Percentiles rank a stretch among this genome's conserved stretches.
Conservation (phyloP, 2,113 vertebrate genomes). For the Gnathonemus longibarbis region DNA sequence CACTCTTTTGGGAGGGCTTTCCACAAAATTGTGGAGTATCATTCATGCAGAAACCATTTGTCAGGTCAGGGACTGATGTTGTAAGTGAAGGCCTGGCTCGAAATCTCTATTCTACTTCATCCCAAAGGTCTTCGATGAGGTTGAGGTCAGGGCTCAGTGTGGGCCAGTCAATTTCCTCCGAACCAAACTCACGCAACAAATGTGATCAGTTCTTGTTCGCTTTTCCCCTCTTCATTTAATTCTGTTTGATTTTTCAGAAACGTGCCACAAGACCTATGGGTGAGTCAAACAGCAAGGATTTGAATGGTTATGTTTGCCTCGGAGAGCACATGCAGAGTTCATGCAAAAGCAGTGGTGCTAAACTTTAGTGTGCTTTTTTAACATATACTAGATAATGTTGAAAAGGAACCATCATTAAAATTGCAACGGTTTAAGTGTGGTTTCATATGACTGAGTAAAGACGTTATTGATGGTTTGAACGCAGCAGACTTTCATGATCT, state of each 20-base stretch:
- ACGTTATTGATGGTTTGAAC: background rate
- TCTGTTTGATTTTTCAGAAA: too few species aligned
- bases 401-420: background rate
- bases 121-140: too few species aligned
- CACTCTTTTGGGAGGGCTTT: too few species aligned
- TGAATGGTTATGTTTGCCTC: background rate
- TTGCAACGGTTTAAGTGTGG: background rate
- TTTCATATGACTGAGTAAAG: background rate
- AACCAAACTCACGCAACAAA: too few species aligned
- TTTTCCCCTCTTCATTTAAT: too few species aligned
- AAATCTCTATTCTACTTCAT: too few species aligned
- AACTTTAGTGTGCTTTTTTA: background rate
- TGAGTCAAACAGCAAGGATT: background rate
- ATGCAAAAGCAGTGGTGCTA: background rate
- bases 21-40: too few species aligned
- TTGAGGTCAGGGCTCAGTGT: too few species aligned
- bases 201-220: too few species aligned
- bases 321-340: background rate
- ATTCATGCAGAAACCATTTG: too few species aligned
- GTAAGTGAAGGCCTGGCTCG: background rate
- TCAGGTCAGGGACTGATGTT: background rate
- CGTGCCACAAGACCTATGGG: too few species aligned
- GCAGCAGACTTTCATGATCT: background rate
- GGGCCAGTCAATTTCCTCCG: too few species aligned
- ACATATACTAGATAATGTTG: background rate